These are phyloP conservation scores for Heliconius nattereri DNA, from an alignment of 1,140 invertebrate species.

Conservation along the genomic window DNA sequence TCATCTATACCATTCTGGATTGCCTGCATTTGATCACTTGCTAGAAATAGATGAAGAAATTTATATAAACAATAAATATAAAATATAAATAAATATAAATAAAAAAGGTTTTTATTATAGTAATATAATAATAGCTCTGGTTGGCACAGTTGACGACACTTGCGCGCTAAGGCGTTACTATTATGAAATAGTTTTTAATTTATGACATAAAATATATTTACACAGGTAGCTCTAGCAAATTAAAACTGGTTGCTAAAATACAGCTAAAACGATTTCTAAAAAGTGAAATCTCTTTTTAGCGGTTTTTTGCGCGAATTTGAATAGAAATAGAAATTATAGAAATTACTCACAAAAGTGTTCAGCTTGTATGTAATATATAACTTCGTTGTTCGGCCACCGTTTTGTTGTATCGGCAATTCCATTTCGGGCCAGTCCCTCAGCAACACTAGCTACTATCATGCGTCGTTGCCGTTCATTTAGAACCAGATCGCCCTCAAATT, in stretches of 20 bases:
- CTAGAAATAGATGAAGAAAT: slow-evolving; percentile 49
- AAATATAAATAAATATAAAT: background rate
- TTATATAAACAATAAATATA: background rate
- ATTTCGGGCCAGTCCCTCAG: slow-evolving; percentile 80
- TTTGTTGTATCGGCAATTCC: slow-evolving; percentile 83
- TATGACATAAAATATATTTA: background rate
- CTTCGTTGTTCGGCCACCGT: slow-evolving; percentile 84
- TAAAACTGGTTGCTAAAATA: background rate
- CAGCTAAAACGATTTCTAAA: background rate
- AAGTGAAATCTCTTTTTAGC: background rate
- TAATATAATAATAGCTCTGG: background rate
- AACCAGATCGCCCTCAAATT: slow-evolving; percentile 80
- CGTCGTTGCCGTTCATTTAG: slow-evolving; percentile 72
- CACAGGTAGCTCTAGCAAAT: background rate
- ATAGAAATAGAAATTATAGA: background rate
- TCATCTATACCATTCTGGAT: slow-evolving; percentile 76
- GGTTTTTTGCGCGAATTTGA: no score
- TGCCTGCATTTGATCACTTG: slow-evolving; percentile 66
- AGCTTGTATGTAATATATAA: slow-evolving; percentile 84
- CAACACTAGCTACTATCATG: slow-evolving; percentile 72
- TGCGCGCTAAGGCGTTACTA: background rate
- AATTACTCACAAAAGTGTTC: slow-evolving; percentile 84
- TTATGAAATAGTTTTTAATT: background rate
- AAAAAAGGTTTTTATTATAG: no score
- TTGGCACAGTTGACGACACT: background rate